Conservation (phyloP, 2,113 vertebrate genomes). For the Myotis davidii region DNA sequence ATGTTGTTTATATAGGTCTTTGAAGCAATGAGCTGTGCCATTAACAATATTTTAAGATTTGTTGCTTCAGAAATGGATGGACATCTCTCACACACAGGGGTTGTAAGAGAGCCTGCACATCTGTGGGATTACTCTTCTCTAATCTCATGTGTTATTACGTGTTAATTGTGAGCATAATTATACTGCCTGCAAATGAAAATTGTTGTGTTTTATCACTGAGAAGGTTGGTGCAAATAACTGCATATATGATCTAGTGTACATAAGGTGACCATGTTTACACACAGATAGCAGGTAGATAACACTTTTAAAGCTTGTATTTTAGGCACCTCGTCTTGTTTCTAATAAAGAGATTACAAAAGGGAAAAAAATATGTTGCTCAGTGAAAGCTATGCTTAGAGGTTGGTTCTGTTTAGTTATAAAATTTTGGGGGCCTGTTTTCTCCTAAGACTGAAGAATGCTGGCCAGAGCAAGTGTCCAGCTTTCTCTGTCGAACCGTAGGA, state of each 20-base stretch:
- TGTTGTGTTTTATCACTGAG: conserved; percentile 44
- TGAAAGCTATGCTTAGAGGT: conserved; percentile 35
- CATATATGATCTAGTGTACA: not conserved
- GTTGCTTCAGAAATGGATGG: conserved; percentile 24
- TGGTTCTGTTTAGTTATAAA: conserved; percentile 54
- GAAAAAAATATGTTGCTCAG: not conserved
- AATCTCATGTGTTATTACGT: conserved; percentile 57
- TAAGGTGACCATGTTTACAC: not conserved
- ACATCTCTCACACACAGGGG: not conserved
- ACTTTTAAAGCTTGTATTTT: conserved; percentile 28
- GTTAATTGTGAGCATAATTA: conserved; percentile 72
- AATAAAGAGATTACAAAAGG: conserved; percentile 35
- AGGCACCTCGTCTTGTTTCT: conserved; percentile 31
- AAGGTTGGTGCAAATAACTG: conserved; percentile 52
- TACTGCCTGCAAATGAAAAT: conserved; percentile 65
- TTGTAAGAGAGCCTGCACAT: not conserved
- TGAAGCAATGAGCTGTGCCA: conserved; percentile 34
- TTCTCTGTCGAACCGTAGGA: not conserved
- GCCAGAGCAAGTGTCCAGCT: not conserved
- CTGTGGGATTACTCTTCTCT: conserved; percentile 57
- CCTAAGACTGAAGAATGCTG: conserved; percentile 30
- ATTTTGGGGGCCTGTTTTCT: conserved; percentile 38
- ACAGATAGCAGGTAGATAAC: not conserved
- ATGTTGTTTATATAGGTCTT: not conserved
- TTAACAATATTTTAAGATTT: conserved; percentile 15